Evolutionary conservation across 2,888 invertebrate species (phyloP), one percentile per base, ranked within the genome.

Genomic region (Drosophila sordidula): DNA sequence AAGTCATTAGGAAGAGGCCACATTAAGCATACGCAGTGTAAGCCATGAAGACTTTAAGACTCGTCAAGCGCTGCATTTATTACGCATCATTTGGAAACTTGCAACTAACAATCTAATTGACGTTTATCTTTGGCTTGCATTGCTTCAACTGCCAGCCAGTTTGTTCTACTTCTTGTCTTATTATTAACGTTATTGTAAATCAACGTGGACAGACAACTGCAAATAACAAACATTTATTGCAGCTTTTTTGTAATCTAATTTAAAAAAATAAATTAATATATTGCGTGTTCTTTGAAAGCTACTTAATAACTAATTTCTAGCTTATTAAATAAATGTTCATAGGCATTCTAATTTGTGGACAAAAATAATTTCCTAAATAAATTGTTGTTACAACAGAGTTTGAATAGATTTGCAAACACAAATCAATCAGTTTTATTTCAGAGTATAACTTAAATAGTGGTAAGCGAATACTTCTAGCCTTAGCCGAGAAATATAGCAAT

Each of bases 101-200:
- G 3, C 3, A 29, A 29, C 9, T 29, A 9, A 9, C 29, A 54
- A 38, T 54, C 49, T 34, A n/a, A 26, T 18, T 8, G 39, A 50
- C 32, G 32, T 29, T 9, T 29, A 9, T 29, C 9, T 29, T 29
- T 32, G 11, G 11, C 11, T 32, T 4, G 29, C 29, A 9, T 32
- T 32, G 1, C 39, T 6, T 29, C 44, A 42, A 11, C 56, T 44
- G 62, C 44, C 57, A 57, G 56, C 39, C 44, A 50, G 62, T 29
- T 63, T 52, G 51, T 50, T n/a, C 58, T 5, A 14, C 49, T 51
- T 63, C 52, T 62, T 77, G 51, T 70, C 76, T 52, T 63, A 72
- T 73, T 69, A 80, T 77, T 80, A 83, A 68, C 70, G 70, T 54
- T 57, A 64, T 77, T 65, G 55, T 70, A 74, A 67, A 42, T 63